Evolutionary conservation across 2,797 vertebrate species (phyloP).

Genomic region (Todus mexicanus): DNA sequence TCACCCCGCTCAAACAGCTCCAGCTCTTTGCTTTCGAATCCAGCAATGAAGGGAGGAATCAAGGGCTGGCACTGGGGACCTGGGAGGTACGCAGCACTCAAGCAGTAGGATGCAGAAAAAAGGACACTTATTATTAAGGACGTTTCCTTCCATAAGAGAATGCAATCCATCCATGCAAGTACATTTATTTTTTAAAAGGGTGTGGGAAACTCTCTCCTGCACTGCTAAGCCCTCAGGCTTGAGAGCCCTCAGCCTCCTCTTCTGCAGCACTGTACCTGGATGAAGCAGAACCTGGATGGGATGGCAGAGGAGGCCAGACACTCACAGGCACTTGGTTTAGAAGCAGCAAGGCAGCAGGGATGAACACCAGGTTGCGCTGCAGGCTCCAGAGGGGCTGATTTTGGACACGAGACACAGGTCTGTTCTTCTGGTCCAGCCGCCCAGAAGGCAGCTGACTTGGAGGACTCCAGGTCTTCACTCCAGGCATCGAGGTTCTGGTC

Average conservation of each 20-base stretch:
- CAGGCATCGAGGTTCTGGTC: background rate
- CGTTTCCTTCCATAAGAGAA: background rate
- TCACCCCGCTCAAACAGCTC: background rate
- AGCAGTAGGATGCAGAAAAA: background rate
- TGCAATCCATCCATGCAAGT: background rate
- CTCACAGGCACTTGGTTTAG: background rate
- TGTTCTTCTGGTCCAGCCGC: rapidly evolving
- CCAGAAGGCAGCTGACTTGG: background rate
- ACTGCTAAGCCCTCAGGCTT: background rate
- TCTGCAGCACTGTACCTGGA: background rate
- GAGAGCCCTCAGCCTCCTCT: background rate
- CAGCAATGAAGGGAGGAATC: rapidly evolving
- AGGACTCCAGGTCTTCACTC: background rate
- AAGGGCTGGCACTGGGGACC: background rate
- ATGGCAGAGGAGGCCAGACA: background rate
- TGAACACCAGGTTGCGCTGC: rapidly evolving
- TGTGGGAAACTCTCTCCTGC: background rate
- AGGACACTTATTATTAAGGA: background rate
- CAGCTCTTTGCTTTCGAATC: background rate
- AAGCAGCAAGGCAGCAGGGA: background rate
- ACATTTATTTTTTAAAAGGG: background rate
- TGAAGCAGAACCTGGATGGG: background rate
- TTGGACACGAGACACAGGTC: rapidly evolving
- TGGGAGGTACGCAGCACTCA: background rate
- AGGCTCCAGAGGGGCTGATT: background rate